Evolutionary conservation across 1,140 invertebrate genomes (phyloP), one percentile per base, ranked within the genome.

Genomic region (Penaeus vannamei): DNA sequence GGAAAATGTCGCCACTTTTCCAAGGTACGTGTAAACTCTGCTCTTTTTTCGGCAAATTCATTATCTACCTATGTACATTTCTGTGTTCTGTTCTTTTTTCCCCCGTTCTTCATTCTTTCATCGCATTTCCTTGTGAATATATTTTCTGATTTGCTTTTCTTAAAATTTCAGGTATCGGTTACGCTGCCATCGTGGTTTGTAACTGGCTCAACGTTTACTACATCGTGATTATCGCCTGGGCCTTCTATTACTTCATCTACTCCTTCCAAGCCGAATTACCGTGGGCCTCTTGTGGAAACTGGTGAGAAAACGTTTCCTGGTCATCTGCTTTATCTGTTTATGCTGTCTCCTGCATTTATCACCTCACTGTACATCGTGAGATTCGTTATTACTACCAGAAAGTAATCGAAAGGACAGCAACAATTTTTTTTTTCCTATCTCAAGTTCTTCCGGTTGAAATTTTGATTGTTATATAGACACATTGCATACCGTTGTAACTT

Each of bases 141-240:
- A 79, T 80, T 60, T 42, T 10, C 32, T 84, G n/a, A 72, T n/a
- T 86, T 23, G 17, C 32, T 20, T 85, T 32, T 59, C 8, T 32
- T 61, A 32, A 17, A n/a, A 46, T 42, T 22, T 20, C 97, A n/a
- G 97, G 97, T 69, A 97, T 98, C 90, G 96, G 97, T 23, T 97
- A 98, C 89, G 96, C 97, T 19, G 97, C 96, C 79, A 98, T 97
- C 92, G 95, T 98, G 77, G 97, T 99, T 53, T 97, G 97, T 1
- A 92, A 93, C 91, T 92, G 94, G 87, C 93, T 94, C 26, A 94
- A 93, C 90, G 94, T 99, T 61, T 99, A 99, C 93, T 99, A 99
- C 94, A 99, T 99, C 92, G 98, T 99, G 91, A 99, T 99, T 92
- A 98, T 99, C 92, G 96, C 96, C 69, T 97, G 96, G 96, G 96